Conservation (phyloP, 2,888 invertebrate species). For the Dryobotodes eremita region DNA sequence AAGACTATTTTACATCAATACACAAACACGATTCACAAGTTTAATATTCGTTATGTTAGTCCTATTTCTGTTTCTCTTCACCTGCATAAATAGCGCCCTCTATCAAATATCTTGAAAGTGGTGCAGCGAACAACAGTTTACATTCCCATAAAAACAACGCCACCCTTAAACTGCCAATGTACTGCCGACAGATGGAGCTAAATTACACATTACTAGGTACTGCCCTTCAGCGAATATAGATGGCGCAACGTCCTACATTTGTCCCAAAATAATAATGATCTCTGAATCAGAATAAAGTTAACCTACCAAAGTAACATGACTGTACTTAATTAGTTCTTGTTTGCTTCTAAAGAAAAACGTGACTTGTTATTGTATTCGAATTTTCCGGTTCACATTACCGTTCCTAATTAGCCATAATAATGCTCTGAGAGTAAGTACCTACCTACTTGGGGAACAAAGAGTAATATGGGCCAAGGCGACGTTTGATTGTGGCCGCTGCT, state of each 20-base stretch:
- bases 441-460: constrained; percentile 32
- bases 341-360: constrained; percentile 8
- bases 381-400: constrained; percentile 21
- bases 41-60: too few relatives aligned
- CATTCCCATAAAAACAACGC: background rate
- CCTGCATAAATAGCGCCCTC: constrained; percentile 12
- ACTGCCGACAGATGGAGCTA: constrained; percentile 6
- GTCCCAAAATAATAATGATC: background rate
- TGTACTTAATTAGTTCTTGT: background rate
- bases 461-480: constrained; percentile 44
- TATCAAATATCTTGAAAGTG: background rate
- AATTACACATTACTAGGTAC: background rate
- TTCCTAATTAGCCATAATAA: constrained; percentile 36
- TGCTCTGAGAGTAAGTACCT: constrained; percentile 16
- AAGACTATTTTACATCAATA: background rate
- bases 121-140: background rate
- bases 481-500: constrained; percentile 25
- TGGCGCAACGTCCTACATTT: background rate
- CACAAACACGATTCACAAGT: too few relatives aligned
- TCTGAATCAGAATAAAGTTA: constrained; percentile 3
- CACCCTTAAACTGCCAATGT: background rate
- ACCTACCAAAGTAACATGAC: background rate
- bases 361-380: constrained; percentile 14
- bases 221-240: constrained; percentile 4
- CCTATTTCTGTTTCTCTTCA: background rate